Conservation (phyloP, 2,113 vertebrate species). For the Sylvicapra grimmia region DNA sequence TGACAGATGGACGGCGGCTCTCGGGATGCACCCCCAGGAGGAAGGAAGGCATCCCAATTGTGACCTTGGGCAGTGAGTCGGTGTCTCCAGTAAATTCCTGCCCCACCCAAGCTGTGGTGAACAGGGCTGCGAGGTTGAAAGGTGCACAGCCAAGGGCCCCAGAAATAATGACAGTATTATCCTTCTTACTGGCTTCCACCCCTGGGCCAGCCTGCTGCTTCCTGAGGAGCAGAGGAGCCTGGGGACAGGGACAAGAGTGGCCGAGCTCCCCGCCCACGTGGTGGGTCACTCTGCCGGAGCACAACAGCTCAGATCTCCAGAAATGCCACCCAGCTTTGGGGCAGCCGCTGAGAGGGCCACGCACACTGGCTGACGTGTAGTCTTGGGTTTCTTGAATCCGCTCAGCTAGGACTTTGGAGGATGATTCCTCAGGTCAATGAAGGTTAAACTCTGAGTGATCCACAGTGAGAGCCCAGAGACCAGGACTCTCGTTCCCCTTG, state of each 20-base stretch:
- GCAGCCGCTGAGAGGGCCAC: fast-evolving
- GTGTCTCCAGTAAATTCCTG: background rate
- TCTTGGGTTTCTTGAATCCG: background rate
- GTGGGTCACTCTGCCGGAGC: background rate
- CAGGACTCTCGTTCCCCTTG: background rate
- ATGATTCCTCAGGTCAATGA: background rate
- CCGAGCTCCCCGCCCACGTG: background rate
- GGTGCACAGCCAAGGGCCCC: fast-evolving
- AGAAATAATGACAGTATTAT: background rate
- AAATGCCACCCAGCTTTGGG: fast-evolving
- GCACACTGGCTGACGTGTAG: fast-evolving
- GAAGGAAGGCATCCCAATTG: fast-evolving
- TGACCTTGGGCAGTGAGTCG: background rate
- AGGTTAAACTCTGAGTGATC: background rate
- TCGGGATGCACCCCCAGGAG: background rate
- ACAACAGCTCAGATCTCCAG: background rate
- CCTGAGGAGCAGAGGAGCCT: background rate
- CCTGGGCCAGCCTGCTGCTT: background rate
- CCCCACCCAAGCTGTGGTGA: fast-evolving
- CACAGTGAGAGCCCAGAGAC: background rate
- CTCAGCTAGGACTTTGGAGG: background rate
- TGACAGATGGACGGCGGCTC: fast-evolving
- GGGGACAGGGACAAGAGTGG: background rate
- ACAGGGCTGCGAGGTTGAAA: fast-evolving
- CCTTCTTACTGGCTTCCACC: background rate